phyloP scores from a whole-genome alignment of 1,140 invertebrate genomes.

The Delia radicum region DNA sequence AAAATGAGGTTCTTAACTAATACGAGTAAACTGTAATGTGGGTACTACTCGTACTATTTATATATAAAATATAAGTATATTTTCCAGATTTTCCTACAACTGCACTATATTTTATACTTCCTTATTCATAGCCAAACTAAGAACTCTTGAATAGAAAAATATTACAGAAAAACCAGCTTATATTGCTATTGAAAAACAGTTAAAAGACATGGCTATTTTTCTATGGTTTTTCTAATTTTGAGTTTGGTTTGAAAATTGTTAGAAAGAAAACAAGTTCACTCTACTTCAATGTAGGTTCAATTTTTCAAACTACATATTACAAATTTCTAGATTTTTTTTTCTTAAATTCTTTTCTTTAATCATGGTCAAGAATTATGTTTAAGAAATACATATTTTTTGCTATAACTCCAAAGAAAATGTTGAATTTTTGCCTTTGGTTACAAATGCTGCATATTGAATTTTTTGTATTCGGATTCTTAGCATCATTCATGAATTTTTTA shows the following conservation, averaged over 20 bases:
- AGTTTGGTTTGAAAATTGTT: not conserved
- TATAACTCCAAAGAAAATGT: too few species aligned
- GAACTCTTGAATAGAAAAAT: not conserved
- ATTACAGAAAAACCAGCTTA: not conserved
- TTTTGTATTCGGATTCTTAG: not conserved
- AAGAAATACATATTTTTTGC: too few species aligned
- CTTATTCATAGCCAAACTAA: not conserved
- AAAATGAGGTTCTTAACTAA: not conserved
- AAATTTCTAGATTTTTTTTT: too few species aligned
- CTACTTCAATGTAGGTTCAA: not conserved
- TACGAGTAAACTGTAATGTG: not conserved
- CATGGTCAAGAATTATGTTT: not conserved
- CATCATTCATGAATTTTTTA: conserved; percentile 5
- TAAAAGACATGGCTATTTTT: not conserved
- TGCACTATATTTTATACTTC: not conserved
- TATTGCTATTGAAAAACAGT: not conserved
- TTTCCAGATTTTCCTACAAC: not conserved
- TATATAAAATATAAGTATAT: not conserved
- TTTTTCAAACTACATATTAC: too few species aligned
- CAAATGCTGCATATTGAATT: not conserved
- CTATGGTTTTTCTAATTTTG: too few species aligned
- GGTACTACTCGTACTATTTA: not conserved
- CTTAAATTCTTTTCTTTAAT: not conserved
- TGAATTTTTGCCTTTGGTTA: too few species aligned
- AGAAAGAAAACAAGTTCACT: not conserved